phyloP scores from a whole-genome alignment of 2,888 invertebrate species.

The Pandemis cinnamomeana region DNA sequence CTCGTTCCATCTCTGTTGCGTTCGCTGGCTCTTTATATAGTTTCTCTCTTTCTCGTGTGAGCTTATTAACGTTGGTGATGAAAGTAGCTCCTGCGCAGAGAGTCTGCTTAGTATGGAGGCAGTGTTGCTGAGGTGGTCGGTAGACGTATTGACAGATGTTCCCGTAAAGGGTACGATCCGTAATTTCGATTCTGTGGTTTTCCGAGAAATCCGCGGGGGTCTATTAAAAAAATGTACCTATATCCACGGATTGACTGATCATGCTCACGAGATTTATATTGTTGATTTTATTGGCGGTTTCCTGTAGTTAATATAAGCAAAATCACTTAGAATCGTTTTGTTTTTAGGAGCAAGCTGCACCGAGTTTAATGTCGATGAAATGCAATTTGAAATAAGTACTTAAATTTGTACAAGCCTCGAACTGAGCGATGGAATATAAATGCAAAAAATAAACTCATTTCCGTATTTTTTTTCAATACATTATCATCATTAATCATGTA shows the following conservation, averaged over 20 bases:
- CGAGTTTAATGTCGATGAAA: not conserved
- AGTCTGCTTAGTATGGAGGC: slow-evolving; percentile 47
- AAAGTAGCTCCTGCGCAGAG: slow-evolving; percentile 71
- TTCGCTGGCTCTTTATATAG: slow-evolving; percentile 41
- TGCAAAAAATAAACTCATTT: not conserved
- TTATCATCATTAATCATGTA: not conserved
- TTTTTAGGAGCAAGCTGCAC: not conserved
- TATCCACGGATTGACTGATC: slow-evolving; percentile 35
- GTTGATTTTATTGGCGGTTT: slow-evolving; percentile 24
- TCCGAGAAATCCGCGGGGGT: slow-evolving; percentile 46
- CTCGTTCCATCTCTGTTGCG: slow-evolving; percentile 61
- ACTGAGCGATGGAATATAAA: not conserved
- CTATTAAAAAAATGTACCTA: slow-evolving; percentile 21
- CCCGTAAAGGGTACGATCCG: slow-evolving; percentile 45
- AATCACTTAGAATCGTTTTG: not conserved
- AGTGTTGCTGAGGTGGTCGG: slow-evolving; percentile 47
- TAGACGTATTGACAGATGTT: slow-evolving; percentile 62
- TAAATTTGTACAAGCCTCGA: not conserved
- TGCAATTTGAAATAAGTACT: slow-evolving; percentile 1
- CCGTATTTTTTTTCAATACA: not conserved
- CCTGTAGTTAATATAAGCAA: slow-evolving; percentile 8
- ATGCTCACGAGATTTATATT: slow-evolving; percentile 35
- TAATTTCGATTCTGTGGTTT: slow-evolving; percentile 47
- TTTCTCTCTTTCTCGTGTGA: slow-evolving; percentile 51
- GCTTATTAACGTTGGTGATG: slow-evolving; percentile 72